Base-by-base conservation (phyloP, 2,113 vertebrate genomes). In the Poecile atricapillus region DNA sequence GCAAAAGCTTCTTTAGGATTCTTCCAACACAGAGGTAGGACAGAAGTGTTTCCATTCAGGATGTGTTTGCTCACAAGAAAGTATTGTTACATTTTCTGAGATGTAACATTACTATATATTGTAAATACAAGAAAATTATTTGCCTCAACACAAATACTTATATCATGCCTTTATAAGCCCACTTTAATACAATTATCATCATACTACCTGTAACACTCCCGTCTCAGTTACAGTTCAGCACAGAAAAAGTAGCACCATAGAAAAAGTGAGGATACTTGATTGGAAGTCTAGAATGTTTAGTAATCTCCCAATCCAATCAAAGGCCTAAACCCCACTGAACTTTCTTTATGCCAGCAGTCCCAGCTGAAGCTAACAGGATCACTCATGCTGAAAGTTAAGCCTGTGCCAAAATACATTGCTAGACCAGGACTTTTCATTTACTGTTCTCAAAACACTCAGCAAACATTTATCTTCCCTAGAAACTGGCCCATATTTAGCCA, bases 1-100 rank as follows among this genome's bases (percentile, higher is more conserved):
- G 92, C 46, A 91, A 95, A 92, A 87, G 73, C 28, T 93, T 97
- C 71, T 68, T 89, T 88, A 78, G 95, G 81, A 83, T 75, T 67
- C 47, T 95, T 76, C 73, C 90, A 88, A 81, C n/a, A 74, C 44
- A 63, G 50, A 62, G 70, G 82, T 60, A 39, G 18, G 68, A 80
- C 21, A 82, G 49, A 91, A 70, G 12, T 28, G 69, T 78, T 94
- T 71, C 69, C 33, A 27, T 49, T 22, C 33, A 94, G 22, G 86
- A 59, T 74, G 73, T 37, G n/a, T 58, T 67, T 67, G 58, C 56
- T 75, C 41, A 46, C 33, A 35, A 58, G 71, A 73, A 39, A 75
- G 41, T 46, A 58, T 53, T 50, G 35, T 77, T 68, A 75, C 68
- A 94, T 84, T 47, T 80, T 35, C 75, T 55, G 24, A 83, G 67